Conservation (phyloP, 2,113 vertebrate genomes). For the Vombatus ursinus region DNA sequence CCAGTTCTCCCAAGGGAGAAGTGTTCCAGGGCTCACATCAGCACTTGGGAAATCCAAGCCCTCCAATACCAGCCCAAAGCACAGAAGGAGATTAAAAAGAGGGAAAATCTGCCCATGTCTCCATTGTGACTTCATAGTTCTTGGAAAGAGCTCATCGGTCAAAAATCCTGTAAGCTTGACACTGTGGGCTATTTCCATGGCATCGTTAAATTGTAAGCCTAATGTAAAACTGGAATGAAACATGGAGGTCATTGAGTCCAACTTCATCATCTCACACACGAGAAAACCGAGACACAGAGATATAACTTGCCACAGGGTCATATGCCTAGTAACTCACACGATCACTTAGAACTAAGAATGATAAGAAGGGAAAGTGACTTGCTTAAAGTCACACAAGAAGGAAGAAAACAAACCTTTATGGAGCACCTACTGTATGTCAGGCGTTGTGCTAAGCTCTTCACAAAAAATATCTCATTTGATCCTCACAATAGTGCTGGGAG, state of each 20-base stretch:
- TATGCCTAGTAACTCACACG: not conserved
- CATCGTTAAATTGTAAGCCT: conserved; percentile 18
- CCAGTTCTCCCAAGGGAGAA: not conserved
- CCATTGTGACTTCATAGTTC: conserved; percentile 35
- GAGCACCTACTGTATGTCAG: not conserved
- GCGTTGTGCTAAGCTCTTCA: not conserved
- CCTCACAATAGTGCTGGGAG: too few species aligned
- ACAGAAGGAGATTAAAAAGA: conserved; percentile 7
- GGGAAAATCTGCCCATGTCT: not conserved
- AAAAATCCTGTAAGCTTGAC: conserved; percentile 38
- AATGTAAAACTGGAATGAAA: not conserved
- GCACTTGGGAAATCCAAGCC: not conserved
- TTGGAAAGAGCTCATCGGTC: conserved; percentile 63
- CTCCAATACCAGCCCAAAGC: not conserved
- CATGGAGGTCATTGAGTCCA: not conserved
- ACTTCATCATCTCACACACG: not conserved
- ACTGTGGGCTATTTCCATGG: conserved; percentile 58
- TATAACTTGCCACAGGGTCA: too few species aligned
- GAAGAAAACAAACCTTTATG: not conserved
- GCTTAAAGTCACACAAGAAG: not conserved
- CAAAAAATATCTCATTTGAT: not conserved
- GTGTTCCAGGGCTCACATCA: not conserved
- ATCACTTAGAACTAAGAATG: not conserved
- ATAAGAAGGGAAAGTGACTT: not conserved
- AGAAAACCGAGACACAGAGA: conserved; percentile 65